Evolutionary conservation across 2,113 vertebrate species (phyloP), one percentile per base, ranked within the genome.

Genomic region (Calidris pygmaea): DNA sequence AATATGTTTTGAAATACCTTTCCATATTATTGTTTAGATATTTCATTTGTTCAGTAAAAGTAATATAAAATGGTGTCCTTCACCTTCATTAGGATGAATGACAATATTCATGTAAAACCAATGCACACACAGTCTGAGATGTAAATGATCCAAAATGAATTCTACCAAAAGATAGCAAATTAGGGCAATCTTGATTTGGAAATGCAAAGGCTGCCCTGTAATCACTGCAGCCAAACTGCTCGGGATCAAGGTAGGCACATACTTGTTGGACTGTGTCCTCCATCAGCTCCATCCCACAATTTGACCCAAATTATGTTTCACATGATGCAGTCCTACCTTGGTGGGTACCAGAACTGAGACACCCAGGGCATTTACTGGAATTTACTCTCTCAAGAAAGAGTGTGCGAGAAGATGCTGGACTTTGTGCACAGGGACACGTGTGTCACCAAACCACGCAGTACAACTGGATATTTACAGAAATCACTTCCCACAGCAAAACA

Each of bases 121-220:
- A 58, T 0, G 0, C 32, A n/a, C 12, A 14, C 13, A 3, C 5
- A 32, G 47, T 14, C 17, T 3, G 37, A 82, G 53, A 70, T 1
- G 3, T 5, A 90, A 92, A 35, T 0, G 1, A 43, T 37, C 10
- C 14, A 58, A 73, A 85, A 47, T 14, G 1, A 62, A 27, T 27
- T n/a, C 5, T 14, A 48, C 4, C 23, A 53, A 58, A 85, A 77
- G 12, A 34, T 3, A 80, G 34, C 0, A 0, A 85, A 63, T 39
- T 43, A 65, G 12, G 15, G 8, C 4, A 45, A 37, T 19, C 30
- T 73, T 55, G 32, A 76, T 77, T 56, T 50, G 34, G 59, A 80
- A 83, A 60, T 9, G 5, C 30, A 85, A 80, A 67, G 29, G 10
- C 12, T 83, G 9, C 14, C n/a, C 55, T 79, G 56, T 62, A 73